Evolutionary conservation across 2,797 vertebrate genomes (phyloP).

Genomic region (Prionace glauca): DNA sequence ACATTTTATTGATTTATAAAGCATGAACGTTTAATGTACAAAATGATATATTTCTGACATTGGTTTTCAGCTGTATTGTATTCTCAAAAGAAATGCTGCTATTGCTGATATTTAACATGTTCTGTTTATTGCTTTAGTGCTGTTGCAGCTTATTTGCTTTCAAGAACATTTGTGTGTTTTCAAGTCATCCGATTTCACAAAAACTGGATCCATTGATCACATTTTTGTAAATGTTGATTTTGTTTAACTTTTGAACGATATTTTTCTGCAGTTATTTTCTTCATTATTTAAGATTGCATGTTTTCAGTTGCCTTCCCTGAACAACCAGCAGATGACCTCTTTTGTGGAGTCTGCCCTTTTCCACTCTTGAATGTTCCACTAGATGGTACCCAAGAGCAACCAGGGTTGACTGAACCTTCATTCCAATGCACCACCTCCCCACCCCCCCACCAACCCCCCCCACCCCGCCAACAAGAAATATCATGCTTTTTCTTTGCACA

Average conservation of each 20-base stretch:
- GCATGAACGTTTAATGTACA: neutral
- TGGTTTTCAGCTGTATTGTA: neutral
- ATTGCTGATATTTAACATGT: neutral
- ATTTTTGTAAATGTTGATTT: neutral
- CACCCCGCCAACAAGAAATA: neutral
- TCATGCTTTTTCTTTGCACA: neutral
- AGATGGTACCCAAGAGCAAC: neutral
- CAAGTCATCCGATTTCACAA: neutral
- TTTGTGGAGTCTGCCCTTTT: neutral
- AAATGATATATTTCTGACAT: neutral
- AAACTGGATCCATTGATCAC: neutral
- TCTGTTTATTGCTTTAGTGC: neutral
- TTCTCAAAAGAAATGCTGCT: neutral
- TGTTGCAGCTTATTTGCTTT: neutral
- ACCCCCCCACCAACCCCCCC: no score
- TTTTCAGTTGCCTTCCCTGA: neutral
- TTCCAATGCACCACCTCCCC: no score
- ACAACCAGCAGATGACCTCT: neutral
- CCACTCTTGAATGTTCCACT: neutral
- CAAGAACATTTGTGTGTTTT: neutral
- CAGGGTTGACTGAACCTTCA: neutral
- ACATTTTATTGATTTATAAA: neutral
- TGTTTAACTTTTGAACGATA: neutral
- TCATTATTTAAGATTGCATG: neutral
- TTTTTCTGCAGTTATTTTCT: neutral